A percentile compares a stretch with the other conserved stretches of the same genome.
phyloP scores from a whole-genome alignment of 2,797 vertebrate species.

The Sylvilagus floridanus region DNA sequence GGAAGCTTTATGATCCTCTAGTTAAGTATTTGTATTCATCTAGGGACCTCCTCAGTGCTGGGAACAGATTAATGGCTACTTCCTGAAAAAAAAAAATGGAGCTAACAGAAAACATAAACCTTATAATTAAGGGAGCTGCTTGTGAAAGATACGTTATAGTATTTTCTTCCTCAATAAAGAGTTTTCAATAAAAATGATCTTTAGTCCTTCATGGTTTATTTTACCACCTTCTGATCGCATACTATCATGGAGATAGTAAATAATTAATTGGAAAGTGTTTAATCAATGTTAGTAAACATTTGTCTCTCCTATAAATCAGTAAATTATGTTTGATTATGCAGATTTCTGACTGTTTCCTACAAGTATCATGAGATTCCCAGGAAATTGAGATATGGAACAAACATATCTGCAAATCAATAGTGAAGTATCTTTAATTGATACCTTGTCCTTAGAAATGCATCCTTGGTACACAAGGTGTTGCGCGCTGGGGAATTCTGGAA shows the following conservation, averaged over 20 bases:
- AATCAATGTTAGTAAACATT: conserved; percentile 86
- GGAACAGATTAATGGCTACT: neutral
- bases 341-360: conserved; percentile 87
- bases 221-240: conserved; percentile 83
- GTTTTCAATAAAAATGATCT: conserved; percentile 61
- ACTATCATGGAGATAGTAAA: conserved; percentile 88
- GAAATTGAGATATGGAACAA: conserved; percentile 82
- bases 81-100: neutral
- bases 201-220: conserved; percentile 79
- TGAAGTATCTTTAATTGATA: conserved; percentile 84
- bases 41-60: neutral
- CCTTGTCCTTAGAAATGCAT: conserved; percentile 97
- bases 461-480: conserved; percentile 96
- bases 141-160: neutral
- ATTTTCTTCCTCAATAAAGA: neutral
- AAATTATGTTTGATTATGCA: conserved; percentile 87
- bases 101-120: neutral
- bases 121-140: neutral
- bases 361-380: conserved; percentile 82
- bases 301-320: conserved; percentile 89
- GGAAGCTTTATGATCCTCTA: neutral
- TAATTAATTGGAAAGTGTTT: conserved; percentile 88
- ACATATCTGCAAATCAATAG: conserved; percentile 81
- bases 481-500: conserved; percentile 97
- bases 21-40: neutral